These are phyloP conservation scores for Halichoerus grypus DNA, from an alignment of 2,113 vertebrate genomes.

Conservation along the genomic window DNA sequence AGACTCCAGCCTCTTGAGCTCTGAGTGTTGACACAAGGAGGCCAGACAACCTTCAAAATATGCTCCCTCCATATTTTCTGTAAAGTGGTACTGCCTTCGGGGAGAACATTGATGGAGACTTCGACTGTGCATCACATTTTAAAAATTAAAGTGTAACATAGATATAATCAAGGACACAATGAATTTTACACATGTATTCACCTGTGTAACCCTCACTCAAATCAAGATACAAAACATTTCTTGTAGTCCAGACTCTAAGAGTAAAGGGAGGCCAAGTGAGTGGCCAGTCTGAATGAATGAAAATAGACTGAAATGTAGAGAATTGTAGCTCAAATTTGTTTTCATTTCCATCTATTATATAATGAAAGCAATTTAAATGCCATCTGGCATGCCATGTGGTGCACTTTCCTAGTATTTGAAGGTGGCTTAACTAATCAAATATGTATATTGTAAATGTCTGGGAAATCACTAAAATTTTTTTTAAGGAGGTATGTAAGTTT, in stretches of 20 bases:
- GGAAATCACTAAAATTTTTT: not conserved
- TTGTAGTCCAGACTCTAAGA: not conserved
- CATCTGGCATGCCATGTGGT: not conserved
- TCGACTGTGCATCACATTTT: not conserved
- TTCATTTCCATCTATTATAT: not conserved
- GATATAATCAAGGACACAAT: not conserved
- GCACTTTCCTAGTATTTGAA: not conserved
- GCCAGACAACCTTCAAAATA: not conserved
- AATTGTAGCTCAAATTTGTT: constrained; percentile 3
- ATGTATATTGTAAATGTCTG: not conserved
- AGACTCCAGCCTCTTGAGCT: not conserved
- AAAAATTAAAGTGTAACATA: not conserved
- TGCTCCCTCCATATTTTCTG: not conserved
- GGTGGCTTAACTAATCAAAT: not conserved
- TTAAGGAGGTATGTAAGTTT: not conserved
- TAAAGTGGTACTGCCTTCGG: not conserved
- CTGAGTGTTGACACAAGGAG: not conserved
- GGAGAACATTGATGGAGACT: not conserved
- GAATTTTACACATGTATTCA: not conserved
- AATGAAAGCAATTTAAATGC: constrained; percentile 42
- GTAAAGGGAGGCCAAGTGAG: not conserved
- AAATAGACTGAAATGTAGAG: constrained; percentile 13
- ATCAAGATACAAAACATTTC: not conserved
- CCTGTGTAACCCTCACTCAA: not conserved
- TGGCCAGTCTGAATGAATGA: not conserved